Percentiles rank a stretch among this genome's conserved stretches.
Conservation (phyloP, 2,113 vertebrate species). For the Sapajus apella region DNA sequence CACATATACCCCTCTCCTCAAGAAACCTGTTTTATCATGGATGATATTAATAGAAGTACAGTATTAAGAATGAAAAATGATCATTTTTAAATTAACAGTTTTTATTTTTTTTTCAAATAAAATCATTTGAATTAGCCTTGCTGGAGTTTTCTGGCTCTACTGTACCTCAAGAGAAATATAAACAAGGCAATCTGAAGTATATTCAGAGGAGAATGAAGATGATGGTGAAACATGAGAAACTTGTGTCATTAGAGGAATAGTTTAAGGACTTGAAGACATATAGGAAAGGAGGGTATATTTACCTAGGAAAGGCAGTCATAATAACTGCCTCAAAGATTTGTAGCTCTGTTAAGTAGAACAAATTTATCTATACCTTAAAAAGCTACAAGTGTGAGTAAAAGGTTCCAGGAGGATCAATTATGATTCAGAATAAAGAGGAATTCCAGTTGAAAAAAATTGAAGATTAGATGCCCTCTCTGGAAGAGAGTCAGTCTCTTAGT, state of each 20-base stretch:
- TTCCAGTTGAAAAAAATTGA: background rate
- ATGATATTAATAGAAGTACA: background rate
- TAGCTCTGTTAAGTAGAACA: background rate
- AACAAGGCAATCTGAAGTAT: background rate
- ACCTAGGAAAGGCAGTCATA: background rate
- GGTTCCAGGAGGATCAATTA: background rate
- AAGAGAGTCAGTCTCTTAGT: background rate
- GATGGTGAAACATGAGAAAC: background rate
- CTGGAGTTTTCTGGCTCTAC: background rate
- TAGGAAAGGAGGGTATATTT: background rate
- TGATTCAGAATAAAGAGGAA: constrained; percentile 29
- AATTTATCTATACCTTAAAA: background rate
- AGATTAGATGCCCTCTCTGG: background rate
- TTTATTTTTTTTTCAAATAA: background rate
- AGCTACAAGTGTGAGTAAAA: background rate
- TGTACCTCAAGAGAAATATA: background rate
- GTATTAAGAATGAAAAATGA: background rate
- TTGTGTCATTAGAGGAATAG: background rate
- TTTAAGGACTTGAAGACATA: background rate
- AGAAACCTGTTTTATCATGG: background rate
- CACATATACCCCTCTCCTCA: background rate
- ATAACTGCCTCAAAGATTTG: background rate
- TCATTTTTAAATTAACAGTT: background rate
- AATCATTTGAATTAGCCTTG: background rate
- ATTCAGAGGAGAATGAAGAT: background rate